Evolutionary conservation across 2,888 invertebrate species (phyloP), one percentile per base, ranked within the genome.

Genomic region (Parascotia fuliginaria): DNA sequence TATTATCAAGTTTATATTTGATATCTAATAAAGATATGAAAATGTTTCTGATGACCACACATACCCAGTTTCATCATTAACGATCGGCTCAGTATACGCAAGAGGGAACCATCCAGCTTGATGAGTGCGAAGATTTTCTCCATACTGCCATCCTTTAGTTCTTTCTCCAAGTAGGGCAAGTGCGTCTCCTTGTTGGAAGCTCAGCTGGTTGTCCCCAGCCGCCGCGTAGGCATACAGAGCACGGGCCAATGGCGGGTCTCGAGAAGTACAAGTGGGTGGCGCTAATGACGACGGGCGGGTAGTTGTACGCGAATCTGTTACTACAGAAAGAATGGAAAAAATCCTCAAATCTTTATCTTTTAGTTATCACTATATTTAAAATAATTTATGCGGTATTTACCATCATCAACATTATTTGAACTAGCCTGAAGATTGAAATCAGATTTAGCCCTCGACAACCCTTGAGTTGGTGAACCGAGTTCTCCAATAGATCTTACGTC

Each of bases 111-210:
- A 98, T 24, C 98, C 98, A 61, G 97, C 96, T 78, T 96, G 95
- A 80, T 97, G 97, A n/a, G 97, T 97, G 46, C 97, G 94, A 65
- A 97, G 86, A 86, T 98, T 98, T 84, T 98, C 98, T n/a, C 98
- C 98, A 75, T 98, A 98, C 87, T 98, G 98, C 98, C 98, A 98
- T 15, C 98, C 98, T 82, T 98, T 98, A 65, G 97, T 97, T 66
- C 97, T 94, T 73, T 97, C 97, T 14, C 98, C 98, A 70, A 98
- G 95, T 60, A 98, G 87, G 5, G 97, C 96, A 46, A 98, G 95
- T 52, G 96, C 93, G 85, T 98, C 98, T 56, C 97, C 97, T 88
- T 98, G 97, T 58, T 96, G 95, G 90, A 98, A 98, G 79, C 96
- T 96, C 54, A 98, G 94, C 86, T 98, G 98, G 88, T 97, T 98